Percentiles rank a stretch among this genome's conserved stretches.
Evolutionary conservation across 2,797 vertebrate genomes (phyloP).

Genomic region (Eurystomus glaucurus): DNA sequence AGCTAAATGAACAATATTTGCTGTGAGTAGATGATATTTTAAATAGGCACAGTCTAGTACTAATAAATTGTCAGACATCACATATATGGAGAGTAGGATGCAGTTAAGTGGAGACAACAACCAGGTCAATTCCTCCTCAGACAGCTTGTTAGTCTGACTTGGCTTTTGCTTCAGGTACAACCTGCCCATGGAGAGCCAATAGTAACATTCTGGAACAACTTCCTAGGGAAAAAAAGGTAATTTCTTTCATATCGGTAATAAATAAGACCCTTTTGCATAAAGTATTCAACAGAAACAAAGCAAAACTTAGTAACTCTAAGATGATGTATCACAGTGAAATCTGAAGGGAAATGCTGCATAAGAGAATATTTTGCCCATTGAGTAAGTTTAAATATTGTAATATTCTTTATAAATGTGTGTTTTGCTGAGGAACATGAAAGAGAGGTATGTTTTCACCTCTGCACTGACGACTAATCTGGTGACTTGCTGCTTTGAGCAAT

Average conservation of each 20-base stretch:
- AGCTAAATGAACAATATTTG: neutral
- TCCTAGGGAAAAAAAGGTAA: neutral
- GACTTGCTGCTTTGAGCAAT: neutral
- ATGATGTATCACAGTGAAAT: neutral
- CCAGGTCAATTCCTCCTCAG: neutral
- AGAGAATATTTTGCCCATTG: neutral
- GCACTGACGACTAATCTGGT: neutral
- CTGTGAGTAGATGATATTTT: constrained; percentile 19
- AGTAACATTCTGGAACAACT: neutral
- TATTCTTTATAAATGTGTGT: neutral
- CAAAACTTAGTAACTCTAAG: neutral
- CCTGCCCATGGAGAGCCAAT: neutral
- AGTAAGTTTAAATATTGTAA: neutral
- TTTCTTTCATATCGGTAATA: neutral
- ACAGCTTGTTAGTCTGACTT: neutral
- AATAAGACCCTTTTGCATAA: neutral
- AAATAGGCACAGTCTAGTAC: constrained; percentile 18
- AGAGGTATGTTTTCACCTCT: neutral
- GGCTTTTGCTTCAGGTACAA: neutral
- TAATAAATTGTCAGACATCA: neutral
- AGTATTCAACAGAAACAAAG: neutral
- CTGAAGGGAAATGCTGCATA: neutral
- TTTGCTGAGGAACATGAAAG: neutral
- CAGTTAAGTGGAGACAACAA: neutral
- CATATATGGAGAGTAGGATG: neutral